Evolutionary conservation across 1,140 invertebrate species (phyloP), one percentile per base, ranked within the genome.

Genomic region (Cephus cinctus): DNA sequence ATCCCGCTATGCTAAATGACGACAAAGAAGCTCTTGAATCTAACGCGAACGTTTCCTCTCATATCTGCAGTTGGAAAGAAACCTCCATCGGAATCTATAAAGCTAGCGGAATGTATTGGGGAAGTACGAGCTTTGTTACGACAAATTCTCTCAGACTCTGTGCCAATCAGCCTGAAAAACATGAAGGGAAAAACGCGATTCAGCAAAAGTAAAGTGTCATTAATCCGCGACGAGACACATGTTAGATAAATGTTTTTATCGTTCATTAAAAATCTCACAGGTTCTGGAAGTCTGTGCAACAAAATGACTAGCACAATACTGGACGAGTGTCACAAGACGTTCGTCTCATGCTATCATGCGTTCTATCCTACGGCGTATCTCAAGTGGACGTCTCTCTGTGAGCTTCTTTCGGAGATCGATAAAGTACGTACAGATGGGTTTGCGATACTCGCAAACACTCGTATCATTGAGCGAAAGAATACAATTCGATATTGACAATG

Each of bases 301-400:
- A 75, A 82, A 50, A 76, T 87, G 76, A 84, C 81, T 0, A 77
- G 78, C 20, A 81, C 83, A 25, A 88, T 98, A 45, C 73, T 98
- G 9, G 87, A 92, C 20, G 94, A 97, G 63, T 94, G 91, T 60
- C 91, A 96, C 59, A 81, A 86, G 42, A 95, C 93, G 6, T 94
- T 96, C 68, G 88, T 93, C 2, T 79, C 86, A 2, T 96, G 94
- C 71, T 98, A 95, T 65, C 92, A 97, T 75, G 92, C 92, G 0
- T 98, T 98, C 76, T 98, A 96, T 76, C 94, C 96, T 0, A 97
- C 93, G 1, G 89, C 90, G 0, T 87, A 85, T 46, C 77, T 97
- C 14, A 97, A 97, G 69, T 97, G 95, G 94, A 86, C 87, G 46
- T 90, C 89, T 63, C 71, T 98, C 0, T 96, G 94, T 75, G 89